Conservation (phyloP, 2,113 vertebrate genomes). For the Cyrtonyx montezumae region DNA sequence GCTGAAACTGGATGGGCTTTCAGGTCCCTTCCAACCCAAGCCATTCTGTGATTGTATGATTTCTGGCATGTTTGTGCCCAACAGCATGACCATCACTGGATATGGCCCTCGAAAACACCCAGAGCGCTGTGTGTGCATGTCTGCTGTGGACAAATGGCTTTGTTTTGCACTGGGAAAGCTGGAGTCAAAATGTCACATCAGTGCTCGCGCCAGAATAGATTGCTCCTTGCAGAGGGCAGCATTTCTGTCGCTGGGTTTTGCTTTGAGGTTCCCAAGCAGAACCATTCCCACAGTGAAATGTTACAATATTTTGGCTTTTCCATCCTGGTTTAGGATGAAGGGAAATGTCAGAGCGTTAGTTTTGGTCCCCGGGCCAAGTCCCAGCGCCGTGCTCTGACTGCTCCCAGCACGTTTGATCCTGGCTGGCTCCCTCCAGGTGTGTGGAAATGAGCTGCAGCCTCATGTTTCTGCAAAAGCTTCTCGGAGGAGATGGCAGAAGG, state of each 20-base stretch:
- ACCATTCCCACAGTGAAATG: neutral
- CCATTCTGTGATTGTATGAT: too few species aligned
- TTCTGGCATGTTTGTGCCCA: neutral
- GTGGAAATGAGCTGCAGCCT: conserved; percentile 65
- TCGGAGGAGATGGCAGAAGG: conserved; percentile 48
- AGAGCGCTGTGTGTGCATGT: accelerated
- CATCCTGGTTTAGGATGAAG: neutral
- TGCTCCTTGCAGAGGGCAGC: neutral
- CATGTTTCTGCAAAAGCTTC: conserved; percentile 32
- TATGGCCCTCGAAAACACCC: neutral
- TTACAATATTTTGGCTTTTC: conserved; percentile 29
- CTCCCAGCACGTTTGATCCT: conserved; percentile 49
- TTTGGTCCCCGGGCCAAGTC: conserved; percentile 11
- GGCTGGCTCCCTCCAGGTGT: conserved; percentile 36
- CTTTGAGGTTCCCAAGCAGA: neutral
- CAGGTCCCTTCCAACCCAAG: too few species aligned
- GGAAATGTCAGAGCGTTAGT: neutral
- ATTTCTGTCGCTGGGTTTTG: conserved; percentile 6
- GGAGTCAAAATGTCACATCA: conserved; percentile 35
- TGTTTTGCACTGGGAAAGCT: conserved; percentile 34
- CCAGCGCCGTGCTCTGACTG: conserved; percentile 4
- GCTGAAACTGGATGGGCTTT: too few species aligned
- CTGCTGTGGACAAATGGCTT: conserved; percentile 39
- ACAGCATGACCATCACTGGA: neutral
- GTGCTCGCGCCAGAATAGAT: neutral